Conservation (phyloP, 2,113 vertebrate genomes). For the Melanotaenia duboulayi region DNA sequence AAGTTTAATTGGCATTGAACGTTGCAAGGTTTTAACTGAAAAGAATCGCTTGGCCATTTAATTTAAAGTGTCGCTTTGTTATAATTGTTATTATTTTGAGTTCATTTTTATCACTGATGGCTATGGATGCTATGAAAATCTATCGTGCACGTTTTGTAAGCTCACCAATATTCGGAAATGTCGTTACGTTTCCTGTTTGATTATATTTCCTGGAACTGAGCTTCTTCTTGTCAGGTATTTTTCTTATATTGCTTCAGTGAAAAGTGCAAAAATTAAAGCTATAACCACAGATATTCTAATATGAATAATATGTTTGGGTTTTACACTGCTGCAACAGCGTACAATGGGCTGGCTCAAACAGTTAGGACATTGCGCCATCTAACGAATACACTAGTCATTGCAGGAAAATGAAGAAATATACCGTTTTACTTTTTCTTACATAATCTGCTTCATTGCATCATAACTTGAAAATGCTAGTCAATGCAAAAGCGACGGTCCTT, state of each 20-base stretch:
- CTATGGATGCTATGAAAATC: not conserved
- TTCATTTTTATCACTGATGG: not conserved
- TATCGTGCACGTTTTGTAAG: too few species aligned
- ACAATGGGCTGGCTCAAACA: not conserved
- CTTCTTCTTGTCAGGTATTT: not conserved
- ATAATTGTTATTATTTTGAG: not conserved
- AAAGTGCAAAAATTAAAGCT: not conserved
- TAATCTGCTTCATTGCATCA: not conserved
- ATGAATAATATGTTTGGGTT: not conserved
- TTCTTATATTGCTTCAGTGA: not conserved
- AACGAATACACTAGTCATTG: conserved; percentile 22
- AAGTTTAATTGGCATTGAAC: not conserved
- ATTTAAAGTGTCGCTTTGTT: not conserved
- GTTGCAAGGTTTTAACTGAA: not conserved
- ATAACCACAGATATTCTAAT: not conserved
- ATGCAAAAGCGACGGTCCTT: not conserved
- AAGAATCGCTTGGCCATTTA: not conserved
- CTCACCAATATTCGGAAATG: not conserved
- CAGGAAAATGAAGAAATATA: not conserved
- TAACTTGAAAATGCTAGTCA: not conserved
- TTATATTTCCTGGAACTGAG: not conserved
- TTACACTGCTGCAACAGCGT: not conserved
- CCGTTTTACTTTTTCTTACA: not conserved
- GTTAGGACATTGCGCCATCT: conserved; percentile 60
- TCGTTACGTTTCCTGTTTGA: not conserved